Conservation (phyloP, 1,140 invertebrate genomes). For the Cydia fagiglandana region DNA sequence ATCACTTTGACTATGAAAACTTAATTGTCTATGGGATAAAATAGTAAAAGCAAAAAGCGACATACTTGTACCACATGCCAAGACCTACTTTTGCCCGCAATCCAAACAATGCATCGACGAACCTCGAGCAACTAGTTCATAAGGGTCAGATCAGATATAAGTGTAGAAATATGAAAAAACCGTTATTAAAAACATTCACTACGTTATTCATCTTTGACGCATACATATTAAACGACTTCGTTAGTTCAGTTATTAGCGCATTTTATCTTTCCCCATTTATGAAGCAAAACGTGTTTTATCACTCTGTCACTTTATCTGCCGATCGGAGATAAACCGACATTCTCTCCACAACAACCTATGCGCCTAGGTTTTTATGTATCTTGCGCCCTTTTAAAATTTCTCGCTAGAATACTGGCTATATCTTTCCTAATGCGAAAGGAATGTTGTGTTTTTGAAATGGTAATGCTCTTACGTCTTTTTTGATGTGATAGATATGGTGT, state of each 20-base stretch:
- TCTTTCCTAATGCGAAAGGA: not conserved
- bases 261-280: not conserved
- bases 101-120: not conserved
- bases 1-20: too few species aligned
- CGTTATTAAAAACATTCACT: slow-evolving; percentile 2
- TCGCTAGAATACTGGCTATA: not conserved
- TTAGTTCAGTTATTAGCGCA: slow-evolving; percentile 18
- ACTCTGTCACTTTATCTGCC: slow-evolving; percentile 21
- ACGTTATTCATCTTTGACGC: slow-evolving; percentile 9
- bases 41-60: not conserved
- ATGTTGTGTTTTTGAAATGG: not conserved
- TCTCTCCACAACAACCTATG: not conserved
- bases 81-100: not conserved
- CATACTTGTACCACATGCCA: slow-evolving; percentile 4
- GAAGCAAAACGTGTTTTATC: slow-evolving; percentile 27
- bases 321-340: slow-evolving; percentile 6
- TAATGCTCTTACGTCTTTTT: not conserved
- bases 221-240: slow-evolving; percentile 21
- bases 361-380: not conserved
- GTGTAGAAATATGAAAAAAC: not conserved
- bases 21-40: not conserved
- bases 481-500: not conserved
- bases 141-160: slow-evolving; percentile 9
- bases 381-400: not conserved
- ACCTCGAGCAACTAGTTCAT: not conserved